phyloP scores from a whole-genome alignment of 2,113 vertebrate genomes.

The Dascyllus trimaculatus region DNA sequence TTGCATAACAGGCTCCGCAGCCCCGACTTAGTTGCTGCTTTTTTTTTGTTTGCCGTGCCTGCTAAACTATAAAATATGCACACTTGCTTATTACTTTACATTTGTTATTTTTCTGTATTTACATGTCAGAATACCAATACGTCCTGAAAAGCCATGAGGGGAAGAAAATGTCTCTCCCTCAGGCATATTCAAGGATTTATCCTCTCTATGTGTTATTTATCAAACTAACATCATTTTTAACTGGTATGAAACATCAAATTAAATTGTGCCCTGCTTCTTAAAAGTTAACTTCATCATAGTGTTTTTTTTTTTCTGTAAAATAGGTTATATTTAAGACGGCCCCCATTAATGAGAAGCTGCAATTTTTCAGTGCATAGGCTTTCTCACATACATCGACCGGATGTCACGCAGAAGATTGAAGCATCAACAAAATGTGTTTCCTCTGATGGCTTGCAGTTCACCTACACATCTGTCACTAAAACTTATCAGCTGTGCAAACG shows the following conservation, averaged over 20 bases:
- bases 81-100: not conserved
- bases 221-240: no score
- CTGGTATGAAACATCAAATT: not conserved
- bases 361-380: not conserved
- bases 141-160: not conserved
- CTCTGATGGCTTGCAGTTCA: constrained; percentile 1
- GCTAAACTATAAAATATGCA: constrained; percentile 12
- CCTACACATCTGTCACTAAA: not conserved
- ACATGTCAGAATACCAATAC: not conserved
- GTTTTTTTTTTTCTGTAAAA: not conserved
- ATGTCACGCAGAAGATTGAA: not conserved
- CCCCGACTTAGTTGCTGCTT: not conserved
- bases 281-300: not conserved
- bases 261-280: not conserved
- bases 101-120: not conserved
- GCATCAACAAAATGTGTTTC: not conserved
- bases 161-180: no score
- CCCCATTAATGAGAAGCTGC: not conserved
- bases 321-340: not conserved
- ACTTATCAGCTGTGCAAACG: not conserved
- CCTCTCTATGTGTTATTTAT: no score
- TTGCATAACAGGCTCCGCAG: not conserved
- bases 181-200: no score
- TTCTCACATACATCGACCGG: not conserved
- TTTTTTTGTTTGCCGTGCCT: constrained; percentile 1